Conservation (phyloP, 2,888 invertebrate genomes). For the Xestia rhomboidea region DNA sequence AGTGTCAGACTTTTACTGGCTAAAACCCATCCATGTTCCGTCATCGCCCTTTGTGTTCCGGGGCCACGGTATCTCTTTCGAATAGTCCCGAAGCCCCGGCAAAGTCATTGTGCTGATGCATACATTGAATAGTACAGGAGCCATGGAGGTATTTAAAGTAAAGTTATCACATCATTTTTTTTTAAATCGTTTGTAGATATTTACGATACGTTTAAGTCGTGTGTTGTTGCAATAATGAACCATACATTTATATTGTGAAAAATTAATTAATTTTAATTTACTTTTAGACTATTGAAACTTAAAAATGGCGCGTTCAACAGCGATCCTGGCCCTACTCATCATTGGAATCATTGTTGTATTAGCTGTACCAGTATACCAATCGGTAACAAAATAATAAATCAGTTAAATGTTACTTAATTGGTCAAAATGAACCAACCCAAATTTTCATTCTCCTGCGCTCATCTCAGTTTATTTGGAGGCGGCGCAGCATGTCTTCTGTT, state of each 20-base stretch:
- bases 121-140: too few species aligned
- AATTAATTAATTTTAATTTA: not conserved
- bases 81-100: too few species aligned
- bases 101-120: too few species aligned
- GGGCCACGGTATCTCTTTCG: too few species aligned
- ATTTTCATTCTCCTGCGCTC: not conserved
- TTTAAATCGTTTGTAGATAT: too few species aligned
- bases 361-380: not conserved
- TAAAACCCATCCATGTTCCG: too few species aligned
- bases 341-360: not conserved
- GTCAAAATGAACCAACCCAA: not conserved
- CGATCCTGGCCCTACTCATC: not conserved
- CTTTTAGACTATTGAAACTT: not conserved
- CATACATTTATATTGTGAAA: not conserved
- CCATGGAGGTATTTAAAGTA: too few species aligned
- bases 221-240: not conserved
- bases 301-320: constrained; percentile 22
- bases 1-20: too few species aligned
- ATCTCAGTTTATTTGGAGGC: not conserved
- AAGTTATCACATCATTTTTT: too few species aligned
- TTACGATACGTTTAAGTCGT: not conserved
- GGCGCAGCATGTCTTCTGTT: not conserved
- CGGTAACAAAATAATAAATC: constrained; percentile 16
- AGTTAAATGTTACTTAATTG: too few species aligned
- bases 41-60: too few species aligned